These are phyloP conservation scores for Petrosia ficiformis DNA, from an alignment of 37 sponge, comb jelly and placozoan genomes.

Conservation along the genomic window DNA sequence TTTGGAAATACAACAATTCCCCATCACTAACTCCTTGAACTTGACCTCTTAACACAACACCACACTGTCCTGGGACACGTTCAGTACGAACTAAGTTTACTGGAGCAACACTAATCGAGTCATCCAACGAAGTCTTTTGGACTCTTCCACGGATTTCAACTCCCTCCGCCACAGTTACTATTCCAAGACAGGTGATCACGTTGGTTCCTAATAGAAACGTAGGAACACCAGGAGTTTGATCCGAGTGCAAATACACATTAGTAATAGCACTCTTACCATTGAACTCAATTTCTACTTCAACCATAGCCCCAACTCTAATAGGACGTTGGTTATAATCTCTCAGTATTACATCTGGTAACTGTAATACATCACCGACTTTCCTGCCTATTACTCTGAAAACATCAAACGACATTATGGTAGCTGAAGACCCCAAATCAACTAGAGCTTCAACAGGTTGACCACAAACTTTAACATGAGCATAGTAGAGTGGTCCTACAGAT, in stretches of 20 bases:
- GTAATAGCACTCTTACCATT: slow-evolving; percentile 3
- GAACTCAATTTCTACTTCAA: neutral
- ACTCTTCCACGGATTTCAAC: no score
- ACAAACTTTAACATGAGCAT: slow-evolving; percentile 12
- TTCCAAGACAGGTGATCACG: slow-evolving; percentile 4
- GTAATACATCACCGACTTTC: neutral
- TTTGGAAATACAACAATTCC: no score
- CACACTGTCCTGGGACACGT: no score
- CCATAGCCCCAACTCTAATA: slow-evolving; percentile 5
- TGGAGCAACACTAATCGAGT: no score
- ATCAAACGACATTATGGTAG: slow-evolving; percentile 25
- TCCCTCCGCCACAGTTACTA: slow-evolving; percentile 8
- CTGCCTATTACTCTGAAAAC: slow-evolving; percentile 12
- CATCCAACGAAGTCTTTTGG: no score
- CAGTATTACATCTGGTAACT: slow-evolving; percentile 5
- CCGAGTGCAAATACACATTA: slow-evolving; percentile 5
- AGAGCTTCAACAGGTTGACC: neutral
- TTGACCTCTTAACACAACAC: no score
- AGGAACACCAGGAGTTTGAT: neutral
- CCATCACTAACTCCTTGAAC: no score
- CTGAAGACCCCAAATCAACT: slow-evolving; percentile 35
- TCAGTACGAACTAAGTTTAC: no score
- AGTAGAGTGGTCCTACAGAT: slow-evolving; percentile 19
- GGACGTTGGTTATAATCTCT: slow-evolving; percentile 21
- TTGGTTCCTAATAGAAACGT: slow-evolving; percentile 7